Percentiles rank a stretch among this genome's conserved stretches.
Evolutionary conservation across 1,140 invertebrate species (phyloP).

Genomic region (Lepidostoma basale): DNA sequence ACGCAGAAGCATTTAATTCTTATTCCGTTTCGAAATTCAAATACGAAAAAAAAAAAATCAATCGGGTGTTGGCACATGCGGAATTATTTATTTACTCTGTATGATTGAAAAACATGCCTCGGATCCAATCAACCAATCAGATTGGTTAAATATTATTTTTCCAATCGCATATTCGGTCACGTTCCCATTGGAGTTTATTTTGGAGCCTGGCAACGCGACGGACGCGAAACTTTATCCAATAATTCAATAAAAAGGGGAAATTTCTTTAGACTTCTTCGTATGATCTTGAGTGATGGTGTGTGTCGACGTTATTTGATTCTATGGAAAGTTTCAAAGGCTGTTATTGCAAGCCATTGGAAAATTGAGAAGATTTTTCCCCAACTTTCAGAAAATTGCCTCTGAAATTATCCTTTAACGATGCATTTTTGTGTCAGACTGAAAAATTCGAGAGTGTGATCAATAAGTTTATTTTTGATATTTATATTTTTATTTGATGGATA

Average conservation of each 20-base stretch:
- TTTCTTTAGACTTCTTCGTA: neutral
- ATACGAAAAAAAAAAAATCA: constrained; percentile 5
- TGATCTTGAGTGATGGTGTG: constrained; percentile 4
- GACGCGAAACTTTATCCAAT: neutral
- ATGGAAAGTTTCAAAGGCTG: neutral
- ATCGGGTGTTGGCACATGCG: neutral
- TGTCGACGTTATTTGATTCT: constrained; percentile 7
- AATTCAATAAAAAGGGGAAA: constrained; percentile 20
- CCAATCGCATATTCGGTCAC: neutral
- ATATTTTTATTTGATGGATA: neutral
- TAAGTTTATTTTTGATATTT: neutral
- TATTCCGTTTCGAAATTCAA: too few species aligned
- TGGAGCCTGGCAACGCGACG: neutral
- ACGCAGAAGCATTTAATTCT: too few species aligned
- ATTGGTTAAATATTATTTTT: constrained; percentile 10
- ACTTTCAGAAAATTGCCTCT: too few species aligned
- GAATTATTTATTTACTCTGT: constrained; percentile 1
- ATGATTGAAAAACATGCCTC: constrained; percentile 3
- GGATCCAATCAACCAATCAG: neutral
- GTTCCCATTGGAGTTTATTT: neutral
- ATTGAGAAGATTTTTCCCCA: too few species aligned
- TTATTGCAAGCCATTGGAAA: neutral
- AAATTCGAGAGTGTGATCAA: too few species aligned
- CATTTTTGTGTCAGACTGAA: too few species aligned
- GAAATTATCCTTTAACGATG: too few species aligned